Conservation (phyloP, 2,797 vertebrate genomes). For the Caiman crocodilus region DNA sequence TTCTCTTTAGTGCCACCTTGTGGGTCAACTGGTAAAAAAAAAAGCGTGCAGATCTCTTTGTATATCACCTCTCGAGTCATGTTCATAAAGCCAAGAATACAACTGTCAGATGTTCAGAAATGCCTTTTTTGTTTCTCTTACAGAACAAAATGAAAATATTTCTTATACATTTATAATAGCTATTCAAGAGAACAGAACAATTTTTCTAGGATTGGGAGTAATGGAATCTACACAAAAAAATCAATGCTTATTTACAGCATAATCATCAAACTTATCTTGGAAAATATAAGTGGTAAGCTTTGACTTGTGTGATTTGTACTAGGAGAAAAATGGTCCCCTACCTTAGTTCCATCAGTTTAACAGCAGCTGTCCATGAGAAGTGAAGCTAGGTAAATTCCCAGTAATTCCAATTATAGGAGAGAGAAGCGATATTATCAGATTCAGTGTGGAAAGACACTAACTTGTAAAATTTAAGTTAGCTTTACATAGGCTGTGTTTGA, state of each 20-base stretch:
- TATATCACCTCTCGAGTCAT: background rate
- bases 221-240: constrained; percentile 69
- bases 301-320: constrained; percentile 68
- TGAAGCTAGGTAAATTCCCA: constrained; percentile 52
- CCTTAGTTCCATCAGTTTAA: constrained; percentile 57
- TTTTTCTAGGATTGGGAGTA: constrained; percentile 73
- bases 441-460: background rate
- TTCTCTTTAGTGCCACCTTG: constrained; percentile 87
- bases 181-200: constrained; percentile 62
- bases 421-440: constrained; percentile 18
- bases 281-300: constrained; percentile 69
- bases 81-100: constrained; percentile 6
- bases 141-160: constrained; percentile 53
- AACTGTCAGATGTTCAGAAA: background rate
- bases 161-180: constrained; percentile 65
- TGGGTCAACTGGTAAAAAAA: constrained; percentile 75
- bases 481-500: constrained; percentile 53
- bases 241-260: constrained; percentile 77
- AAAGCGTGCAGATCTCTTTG: constrained; percentile 15
- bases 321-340: constrained; percentile 68
- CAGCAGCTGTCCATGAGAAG: constrained; percentile 46
- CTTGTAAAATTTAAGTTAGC: constrained; percentile 46
- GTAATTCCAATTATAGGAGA: constrained; percentile 61
- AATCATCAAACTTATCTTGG: constrained; percentile 73
- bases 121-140: constrained; percentile 6